These are phyloP conservation scores for Ooceraea biroi DNA, from an alignment of 1,140 invertebrate genomes.

Conservation along the genomic window DNA sequence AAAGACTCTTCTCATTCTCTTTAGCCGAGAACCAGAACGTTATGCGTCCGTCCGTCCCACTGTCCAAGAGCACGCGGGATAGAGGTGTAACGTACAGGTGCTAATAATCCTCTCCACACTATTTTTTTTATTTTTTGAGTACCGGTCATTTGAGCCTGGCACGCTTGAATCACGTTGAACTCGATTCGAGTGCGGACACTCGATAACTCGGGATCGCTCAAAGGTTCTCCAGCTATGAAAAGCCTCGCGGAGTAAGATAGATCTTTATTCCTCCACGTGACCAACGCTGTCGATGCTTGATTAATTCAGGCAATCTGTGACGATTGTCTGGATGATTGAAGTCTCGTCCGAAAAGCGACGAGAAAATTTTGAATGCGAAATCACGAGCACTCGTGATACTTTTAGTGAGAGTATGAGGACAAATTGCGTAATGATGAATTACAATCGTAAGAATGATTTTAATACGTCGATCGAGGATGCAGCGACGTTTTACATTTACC, in stretches of 20 bases:
- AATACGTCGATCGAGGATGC: constrained; percentile 15
- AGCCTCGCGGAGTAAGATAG: background rate
- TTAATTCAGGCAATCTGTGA: background rate
- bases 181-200: background rate
- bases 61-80: constrained; percentile 13
- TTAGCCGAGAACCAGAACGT: constrained; percentile 9
- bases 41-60: background rate
- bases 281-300: background rate
- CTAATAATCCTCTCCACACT: background rate
- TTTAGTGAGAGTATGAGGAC: background rate
- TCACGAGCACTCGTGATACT: background rate
- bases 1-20: constrained; percentile 7
- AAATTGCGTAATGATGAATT: constrained; percentile 25
- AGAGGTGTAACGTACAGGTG: background rate
- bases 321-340: background rate
- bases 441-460: constrained; percentile 6
- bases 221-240: background rate
- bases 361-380: background rate
- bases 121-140: background rate
- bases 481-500: constrained; percentile 48
- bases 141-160: background rate
- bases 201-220: background rate
- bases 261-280: background rate
- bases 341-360: background rate
- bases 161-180: background rate